Conservation (phyloP, 2,113 vertebrate species). For the Condylura cristata region DNA sequence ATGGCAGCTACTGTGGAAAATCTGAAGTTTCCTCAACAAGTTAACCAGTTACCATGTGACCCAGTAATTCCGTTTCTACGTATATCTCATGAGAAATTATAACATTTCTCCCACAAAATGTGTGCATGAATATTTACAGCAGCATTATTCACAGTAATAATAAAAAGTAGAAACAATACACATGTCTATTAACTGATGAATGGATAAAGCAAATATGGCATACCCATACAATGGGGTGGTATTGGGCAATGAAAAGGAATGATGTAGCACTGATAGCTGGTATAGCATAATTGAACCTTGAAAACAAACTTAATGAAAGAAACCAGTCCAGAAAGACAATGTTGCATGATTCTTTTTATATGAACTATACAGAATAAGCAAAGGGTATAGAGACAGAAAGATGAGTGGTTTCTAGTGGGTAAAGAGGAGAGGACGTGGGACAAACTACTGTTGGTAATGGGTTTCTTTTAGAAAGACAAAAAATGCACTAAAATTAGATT, state of each 20-base stretch:
- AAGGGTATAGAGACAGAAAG: neutral
- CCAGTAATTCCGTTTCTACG: no score
- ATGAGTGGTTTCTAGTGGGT: neutral
- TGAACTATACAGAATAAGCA: neutral
- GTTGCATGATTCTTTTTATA: neutral
- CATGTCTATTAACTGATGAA: neutral
- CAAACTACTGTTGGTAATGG: neutral
- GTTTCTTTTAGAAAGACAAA: slow-evolving; percentile 8
- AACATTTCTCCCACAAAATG: neutral
- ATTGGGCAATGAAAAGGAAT: neutral
- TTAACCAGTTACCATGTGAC: no score
- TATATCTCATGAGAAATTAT: no score
- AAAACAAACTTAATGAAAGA: neutral
- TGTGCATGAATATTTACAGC: neutral
- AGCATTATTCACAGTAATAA: neutral
- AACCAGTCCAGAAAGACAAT: neutral
- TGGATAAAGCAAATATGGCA: neutral
- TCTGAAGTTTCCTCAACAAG: neutral
- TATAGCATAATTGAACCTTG: neutral
- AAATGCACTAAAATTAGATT: neutral
- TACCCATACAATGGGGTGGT: neutral
- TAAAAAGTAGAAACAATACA: neutral
- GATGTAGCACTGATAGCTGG: neutral
- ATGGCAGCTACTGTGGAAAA: neutral
- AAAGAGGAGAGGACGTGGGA: neutral